A percentile compares a stretch with the other conserved stretches of the same genome.
Conservation (phyloP, 2,797 vertebrate species). For the Percopsis omiscomaycus region DNA sequence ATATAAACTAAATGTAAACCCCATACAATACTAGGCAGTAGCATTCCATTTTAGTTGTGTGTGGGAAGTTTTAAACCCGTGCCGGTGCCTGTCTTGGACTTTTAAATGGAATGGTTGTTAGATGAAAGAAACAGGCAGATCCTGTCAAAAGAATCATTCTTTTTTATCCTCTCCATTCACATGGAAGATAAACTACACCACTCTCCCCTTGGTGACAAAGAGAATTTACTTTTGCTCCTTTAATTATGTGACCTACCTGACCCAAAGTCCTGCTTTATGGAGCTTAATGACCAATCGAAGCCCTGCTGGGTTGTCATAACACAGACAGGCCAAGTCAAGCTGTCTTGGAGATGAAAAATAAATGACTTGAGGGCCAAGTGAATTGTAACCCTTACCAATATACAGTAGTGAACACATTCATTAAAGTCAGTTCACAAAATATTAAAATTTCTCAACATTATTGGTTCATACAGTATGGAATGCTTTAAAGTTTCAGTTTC, state of each 20-base stretch:
- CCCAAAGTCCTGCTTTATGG: constrained; percentile 53
- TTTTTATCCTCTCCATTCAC: constrained; percentile 46
- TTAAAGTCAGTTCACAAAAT: constrained; percentile 42
- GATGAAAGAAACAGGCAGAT: constrained; percentile 56
- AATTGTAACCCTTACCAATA: constrained; percentile 31
- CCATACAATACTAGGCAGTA: constrained; percentile 42
- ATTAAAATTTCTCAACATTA: constrained; percentile 22
- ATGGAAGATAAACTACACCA: constrained; percentile 30
- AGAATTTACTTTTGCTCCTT: constrained; percentile 62
- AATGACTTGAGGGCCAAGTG: constrained; percentile 39
- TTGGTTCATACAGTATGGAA: neutral
- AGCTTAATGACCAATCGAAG: constrained; percentile 73
- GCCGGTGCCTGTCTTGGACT: constrained; percentile 39
- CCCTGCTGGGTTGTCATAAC: constrained; percentile 54
- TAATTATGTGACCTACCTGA: constrained; percentile 67
- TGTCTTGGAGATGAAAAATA: constrained; percentile 52
- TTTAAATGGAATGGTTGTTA: constrained; percentile 49
- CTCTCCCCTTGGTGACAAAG: constrained; percentile 43
- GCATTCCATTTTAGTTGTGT: constrained; percentile 48
- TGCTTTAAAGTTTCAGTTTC: no score
- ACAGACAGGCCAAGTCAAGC: constrained; percentile 46
- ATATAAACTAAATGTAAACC: constrained; percentile 59
- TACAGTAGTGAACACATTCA: constrained; percentile 28
- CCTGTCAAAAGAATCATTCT: constrained; percentile 44
- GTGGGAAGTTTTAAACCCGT: constrained; percentile 67